phyloP scores from a whole-genome alignment of 2,888 invertebrate genomes.

The Griposia aprilina region DNA sequence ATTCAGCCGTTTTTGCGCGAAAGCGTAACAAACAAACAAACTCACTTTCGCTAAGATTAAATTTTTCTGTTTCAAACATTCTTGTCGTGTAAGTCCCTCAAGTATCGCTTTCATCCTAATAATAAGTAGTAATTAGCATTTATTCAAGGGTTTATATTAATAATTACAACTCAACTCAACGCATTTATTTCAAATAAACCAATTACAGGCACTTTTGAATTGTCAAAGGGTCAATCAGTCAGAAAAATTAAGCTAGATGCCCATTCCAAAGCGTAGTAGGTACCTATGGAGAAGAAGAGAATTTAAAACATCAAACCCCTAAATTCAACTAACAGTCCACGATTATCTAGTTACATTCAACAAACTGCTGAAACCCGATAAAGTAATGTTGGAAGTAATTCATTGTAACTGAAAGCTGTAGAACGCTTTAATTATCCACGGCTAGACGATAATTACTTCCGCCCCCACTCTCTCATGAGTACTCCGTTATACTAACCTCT shows the following conservation, averaged over 20 bases:
- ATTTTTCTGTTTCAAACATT: background rate
- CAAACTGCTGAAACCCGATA: slow-evolving; percentile 12
- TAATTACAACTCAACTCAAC: no score
- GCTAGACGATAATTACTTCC: slow-evolving; percentile 46
- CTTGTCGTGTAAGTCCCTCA: background rate
- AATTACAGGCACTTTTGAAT: no score
- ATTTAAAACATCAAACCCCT: no score
- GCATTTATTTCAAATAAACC: no score
- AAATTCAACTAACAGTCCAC: background rate
- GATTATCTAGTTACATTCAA: background rate
- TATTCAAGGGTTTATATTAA: background rate
- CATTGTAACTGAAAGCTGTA: slow-evolving; percentile 17
- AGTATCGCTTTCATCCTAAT: background rate
- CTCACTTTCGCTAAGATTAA: no score
- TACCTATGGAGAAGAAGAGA: no score
- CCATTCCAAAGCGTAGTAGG: no score
- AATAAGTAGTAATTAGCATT: background rate
- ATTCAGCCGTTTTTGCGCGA: no score
- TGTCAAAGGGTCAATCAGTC: no score
- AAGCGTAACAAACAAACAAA: no score
- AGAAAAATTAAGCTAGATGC: no score
- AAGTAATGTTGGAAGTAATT: slow-evolving; percentile 19
- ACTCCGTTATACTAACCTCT: slow-evolving; percentile 5
- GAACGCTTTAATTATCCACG: slow-evolving; percentile 32
- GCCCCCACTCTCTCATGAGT: background rate